Percentiles rank a stretch among this genome's conserved stretches.
These are phyloP conservation scores for Pseudomyrmex dendroicus DNA, from an alignment of 1,140 invertebrate species.

Conservation along the genomic window DNA sequence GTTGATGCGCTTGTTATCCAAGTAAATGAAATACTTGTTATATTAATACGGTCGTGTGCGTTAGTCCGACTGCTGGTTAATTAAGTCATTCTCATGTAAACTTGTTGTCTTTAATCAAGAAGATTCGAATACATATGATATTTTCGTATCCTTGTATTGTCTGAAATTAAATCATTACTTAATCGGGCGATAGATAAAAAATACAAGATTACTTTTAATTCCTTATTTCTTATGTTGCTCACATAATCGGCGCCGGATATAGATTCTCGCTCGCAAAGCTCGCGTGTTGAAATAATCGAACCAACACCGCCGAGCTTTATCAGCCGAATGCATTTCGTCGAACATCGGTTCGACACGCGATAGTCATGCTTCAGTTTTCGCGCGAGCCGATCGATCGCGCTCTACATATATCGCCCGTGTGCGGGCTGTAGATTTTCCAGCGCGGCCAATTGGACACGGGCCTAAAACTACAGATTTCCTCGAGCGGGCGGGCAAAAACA, in stretches of 20 bases:
- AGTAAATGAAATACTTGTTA: conserved; percentile 51
- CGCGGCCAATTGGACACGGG: conserved; percentile 2
- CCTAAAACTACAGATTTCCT: conserved; percentile 36
- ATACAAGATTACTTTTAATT: neutral
- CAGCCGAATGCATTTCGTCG: neutral
- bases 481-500: conserved; percentile 18
- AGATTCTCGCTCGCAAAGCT: too few relatives aligned
- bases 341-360: conserved; percentile 18
- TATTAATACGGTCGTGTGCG: neutral
- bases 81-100: conserved; percentile 40
- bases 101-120: neutral
- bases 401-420: neutral
- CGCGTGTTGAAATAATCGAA: conserved; percentile 23
- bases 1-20: conserved; percentile 42
- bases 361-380: conserved; percentile 30
- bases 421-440: conserved; percentile 17
- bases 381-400: conserved; percentile 25
- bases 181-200: neutral
- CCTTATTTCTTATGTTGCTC: neutral
- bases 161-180: too few relatives aligned
- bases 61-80: conserved; percentile 37
- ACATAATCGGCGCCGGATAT: too few relatives aligned
- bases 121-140: too few relatives aligned
- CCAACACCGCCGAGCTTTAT: conserved; percentile 5
- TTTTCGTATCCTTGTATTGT: too few relatives aligned